phyloP scores from a whole-genome alignment of 2,797 vertebrate species.

The Pantherophis alleghaniensis region DNA sequence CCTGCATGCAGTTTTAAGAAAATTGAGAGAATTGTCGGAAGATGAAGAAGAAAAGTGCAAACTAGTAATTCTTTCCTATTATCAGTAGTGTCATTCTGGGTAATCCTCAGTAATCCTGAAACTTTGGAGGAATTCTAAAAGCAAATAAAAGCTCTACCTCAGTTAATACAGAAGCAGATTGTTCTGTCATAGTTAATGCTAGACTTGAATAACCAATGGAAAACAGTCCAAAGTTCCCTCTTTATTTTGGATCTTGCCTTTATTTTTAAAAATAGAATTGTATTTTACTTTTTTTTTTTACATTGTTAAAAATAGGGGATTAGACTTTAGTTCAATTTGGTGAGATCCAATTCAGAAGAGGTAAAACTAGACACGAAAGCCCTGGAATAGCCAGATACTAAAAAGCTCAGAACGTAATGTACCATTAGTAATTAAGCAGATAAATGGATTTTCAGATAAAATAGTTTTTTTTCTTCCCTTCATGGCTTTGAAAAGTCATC shows the following conservation, averaged over 20 bases:
- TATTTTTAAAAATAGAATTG: neutral
- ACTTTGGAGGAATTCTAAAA: neutral
- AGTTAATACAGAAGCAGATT: neutral
- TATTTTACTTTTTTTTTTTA: neutral
- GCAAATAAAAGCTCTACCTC: neutral
- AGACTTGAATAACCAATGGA: neutral
- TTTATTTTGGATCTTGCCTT: neutral
- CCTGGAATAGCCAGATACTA: no score
- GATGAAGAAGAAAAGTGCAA: neutral
- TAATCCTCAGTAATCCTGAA: neutral
- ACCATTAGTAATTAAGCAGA: neutral
- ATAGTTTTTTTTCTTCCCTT: neutral
- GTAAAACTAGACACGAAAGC: neutral
- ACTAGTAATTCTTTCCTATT: neutral
- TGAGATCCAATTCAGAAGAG: neutral
- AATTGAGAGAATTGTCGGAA: neutral
- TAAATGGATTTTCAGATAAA: neutral
- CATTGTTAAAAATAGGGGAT: neutral
- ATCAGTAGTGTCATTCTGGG: neutral
- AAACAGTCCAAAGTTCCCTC: slow-evolving; percentile 4
- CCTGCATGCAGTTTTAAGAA: neutral
- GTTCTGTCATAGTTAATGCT: slow-evolving; percentile 3
- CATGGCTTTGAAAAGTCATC: neutral
- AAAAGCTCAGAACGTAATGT: neutral
- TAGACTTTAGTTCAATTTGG: neutral